Evolutionary conservation across 2,888 invertebrate genomes (phyloP).

Genomic region (Melipona beecheii): DNA sequence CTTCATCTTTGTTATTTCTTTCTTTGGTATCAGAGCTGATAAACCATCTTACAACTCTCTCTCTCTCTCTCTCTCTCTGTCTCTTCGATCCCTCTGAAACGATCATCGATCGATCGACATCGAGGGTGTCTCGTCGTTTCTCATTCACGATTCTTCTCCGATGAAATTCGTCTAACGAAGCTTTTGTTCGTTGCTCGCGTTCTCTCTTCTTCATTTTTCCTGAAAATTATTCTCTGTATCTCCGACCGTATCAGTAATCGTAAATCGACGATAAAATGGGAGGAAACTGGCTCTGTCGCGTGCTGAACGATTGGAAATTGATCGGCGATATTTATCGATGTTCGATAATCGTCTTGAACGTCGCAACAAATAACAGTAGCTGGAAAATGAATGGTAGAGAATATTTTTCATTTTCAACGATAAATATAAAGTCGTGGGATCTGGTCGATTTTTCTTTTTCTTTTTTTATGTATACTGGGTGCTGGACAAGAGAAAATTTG

Average conservation of each 20-base stretch:
- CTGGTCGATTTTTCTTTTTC: neutral
- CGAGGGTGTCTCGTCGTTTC: constrained; percentile 25
- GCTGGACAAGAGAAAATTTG: no score
- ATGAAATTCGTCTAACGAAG: neutral
- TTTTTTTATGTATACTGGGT: no score
- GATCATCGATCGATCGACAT: constrained; percentile 52
- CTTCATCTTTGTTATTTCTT: neutral
- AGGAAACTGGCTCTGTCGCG: neutral
- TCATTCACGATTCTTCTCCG: constrained; percentile 42
- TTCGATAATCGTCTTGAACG: constrained; percentile 8
- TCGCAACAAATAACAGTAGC: neutral
- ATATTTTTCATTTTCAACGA: neutral
- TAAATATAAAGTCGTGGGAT: no score
- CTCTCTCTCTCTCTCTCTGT: neutral
- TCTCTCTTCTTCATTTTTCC: neutral
- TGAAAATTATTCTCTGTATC: neutral
- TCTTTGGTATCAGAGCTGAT: neutral
- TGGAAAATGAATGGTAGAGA: neutral
- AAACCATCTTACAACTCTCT: neutral
- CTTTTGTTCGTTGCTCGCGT: constrained; percentile 25
- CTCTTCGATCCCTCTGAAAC: constrained; percentile 15
- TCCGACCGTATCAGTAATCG: neutral
- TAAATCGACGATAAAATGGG: constrained; percentile 1
- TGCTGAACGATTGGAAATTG: constrained; percentile 6
- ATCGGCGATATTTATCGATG: neutral